phyloP scores from a whole-genome alignment of 92 coral and sea anemone genomes.

The Paramuricea clavata region DNA sequence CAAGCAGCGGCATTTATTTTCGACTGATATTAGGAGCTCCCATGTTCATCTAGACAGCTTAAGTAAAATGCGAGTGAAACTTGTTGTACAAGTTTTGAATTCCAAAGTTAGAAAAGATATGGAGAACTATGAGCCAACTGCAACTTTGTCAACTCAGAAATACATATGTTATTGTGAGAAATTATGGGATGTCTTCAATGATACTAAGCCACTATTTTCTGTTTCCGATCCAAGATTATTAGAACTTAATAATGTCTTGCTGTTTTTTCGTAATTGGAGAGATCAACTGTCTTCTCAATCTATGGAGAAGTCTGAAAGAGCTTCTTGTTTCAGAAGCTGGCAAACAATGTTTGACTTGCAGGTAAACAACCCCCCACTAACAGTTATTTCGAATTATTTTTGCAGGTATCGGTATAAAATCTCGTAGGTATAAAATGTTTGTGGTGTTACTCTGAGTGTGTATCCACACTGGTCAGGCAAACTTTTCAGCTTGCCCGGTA shows the following conservation, averaged over 20 bases:
- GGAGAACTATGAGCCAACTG: slow-evolving; percentile 3
- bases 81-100: background rate
- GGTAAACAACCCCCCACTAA: background rate
- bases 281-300: background rate
- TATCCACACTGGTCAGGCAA: too few species aligned
- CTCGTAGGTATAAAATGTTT: too few species aligned
- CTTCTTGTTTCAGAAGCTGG: background rate
- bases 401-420: too few species aligned
- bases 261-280: slow-evolving; percentile 11
- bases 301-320: background rate
- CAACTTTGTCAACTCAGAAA: slow-evolving; percentile 17
- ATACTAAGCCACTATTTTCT: background rate
- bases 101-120: slow-evolving; percentile 6
- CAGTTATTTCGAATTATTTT: background rate
- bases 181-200: slow-evolving; percentile 23
- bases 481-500: too few species aligned
- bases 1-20: slow-evolving; percentile 51
- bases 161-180: background rate
- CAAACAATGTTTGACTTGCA: too few species aligned
- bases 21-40: slow-evolving; percentile 61
- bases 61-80: too few species aligned
- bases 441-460: too few species aligned
- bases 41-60: too few species aligned
- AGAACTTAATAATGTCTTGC: background rate
- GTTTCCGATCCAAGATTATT: background rate